phyloP scores from a whole-genome alignment of 2,888 invertebrate genomes.

The Rutpela maculata region DNA sequence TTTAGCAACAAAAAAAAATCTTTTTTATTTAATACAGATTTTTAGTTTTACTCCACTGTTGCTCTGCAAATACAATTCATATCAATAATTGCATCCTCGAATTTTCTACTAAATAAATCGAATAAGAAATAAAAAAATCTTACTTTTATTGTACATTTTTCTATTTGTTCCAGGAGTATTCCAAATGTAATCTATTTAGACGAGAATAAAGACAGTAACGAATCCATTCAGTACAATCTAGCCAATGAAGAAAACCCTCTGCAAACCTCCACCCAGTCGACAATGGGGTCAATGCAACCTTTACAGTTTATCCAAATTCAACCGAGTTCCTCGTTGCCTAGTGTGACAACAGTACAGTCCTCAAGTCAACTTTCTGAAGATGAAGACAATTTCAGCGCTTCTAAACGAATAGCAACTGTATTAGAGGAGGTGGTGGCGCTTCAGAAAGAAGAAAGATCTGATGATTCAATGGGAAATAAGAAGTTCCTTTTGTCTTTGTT shows the following conservation, averaged over 20 bases:
- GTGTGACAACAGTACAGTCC: background rate
- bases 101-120: no score
- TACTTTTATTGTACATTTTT: no score
- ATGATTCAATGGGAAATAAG: slow-evolving; percentile 66
- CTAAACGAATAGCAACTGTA: slow-evolving; percentile 46
- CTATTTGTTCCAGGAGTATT: slow-evolving; percentile 42
- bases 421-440: slow-evolving; percentile 59
- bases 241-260: slow-evolving; percentile 40
- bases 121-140: no score
- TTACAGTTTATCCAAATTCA: slow-evolving; percentile 57
- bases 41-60: no score
- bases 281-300: slow-evolving; percentile 40
- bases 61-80: no score
- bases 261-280: slow-evolving; percentile 32
- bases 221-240: slow-evolving; percentile 35
- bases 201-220: slow-evolving; percentile 53
- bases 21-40: no score
- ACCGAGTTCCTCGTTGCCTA: slow-evolving; percentile 42
- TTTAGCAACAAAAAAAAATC: no score
- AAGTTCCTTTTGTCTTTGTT: slow-evolving; percentile 65
- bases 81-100: no score
- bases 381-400: slow-evolving; percentile 22
- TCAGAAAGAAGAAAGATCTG: slow-evolving; percentile 62
- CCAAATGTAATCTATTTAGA: slow-evolving; percentile 51
- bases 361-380: slow-evolving; percentile 23